phyloP scores from a whole-genome alignment of 1,140 invertebrate species.

The Adelges cooleyi region DNA sequence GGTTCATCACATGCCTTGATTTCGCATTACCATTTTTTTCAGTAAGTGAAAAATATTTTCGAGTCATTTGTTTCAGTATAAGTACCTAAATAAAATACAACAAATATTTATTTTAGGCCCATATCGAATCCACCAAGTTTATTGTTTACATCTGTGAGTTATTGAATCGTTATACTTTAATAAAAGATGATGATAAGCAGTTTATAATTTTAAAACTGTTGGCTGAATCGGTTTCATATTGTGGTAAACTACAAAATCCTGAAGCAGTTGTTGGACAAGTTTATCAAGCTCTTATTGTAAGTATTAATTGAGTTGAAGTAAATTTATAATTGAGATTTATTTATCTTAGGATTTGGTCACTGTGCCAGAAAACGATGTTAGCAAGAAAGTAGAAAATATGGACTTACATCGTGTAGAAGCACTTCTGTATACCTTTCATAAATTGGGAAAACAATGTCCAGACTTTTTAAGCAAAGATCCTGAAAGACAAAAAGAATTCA shows the following conservation, averaged over 20 bases:
- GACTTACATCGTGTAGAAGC: slow-evolving; percentile 91
- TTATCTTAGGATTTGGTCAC: slow-evolving; percentile 19
- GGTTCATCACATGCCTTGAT: slow-evolving; percentile 71
- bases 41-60: slow-evolving; percentile 47
- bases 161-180: slow-evolving; percentile 33
- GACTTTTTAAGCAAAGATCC: slow-evolving; percentile 68
- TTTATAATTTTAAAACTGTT: slow-evolving; percentile 75
- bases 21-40: slow-evolving; percentile 76
- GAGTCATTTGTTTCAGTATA: no score
- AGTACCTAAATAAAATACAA: no score
- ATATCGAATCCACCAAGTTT: slow-evolving; percentile 76
- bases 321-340: slow-evolving; percentile 45
- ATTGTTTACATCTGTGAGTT: slow-evolving; percentile 69
- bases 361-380: slow-evolving; percentile 7
- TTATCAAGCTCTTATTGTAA: slow-evolving; percentile 67
- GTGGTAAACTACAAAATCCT: slow-evolving; percentile 60
- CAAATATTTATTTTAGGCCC: slow-evolving; percentile 49
- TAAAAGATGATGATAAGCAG: slow-evolving; percentile 47
- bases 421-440: slow-evolving; percentile 79
- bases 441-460: slow-evolving; percentile 66
- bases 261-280: slow-evolving; percentile 61
- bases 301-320: slow-evolving; percentile 35
- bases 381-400: slow-evolving; percentile 37
- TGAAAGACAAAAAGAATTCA: slow-evolving; percentile 75
- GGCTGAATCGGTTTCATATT: slow-evolving; percentile 69